phyloP scores from a whole-genome alignment of 1,140 invertebrate genomes.

The Pachyrhynchus sulphureomaculatus region DNA sequence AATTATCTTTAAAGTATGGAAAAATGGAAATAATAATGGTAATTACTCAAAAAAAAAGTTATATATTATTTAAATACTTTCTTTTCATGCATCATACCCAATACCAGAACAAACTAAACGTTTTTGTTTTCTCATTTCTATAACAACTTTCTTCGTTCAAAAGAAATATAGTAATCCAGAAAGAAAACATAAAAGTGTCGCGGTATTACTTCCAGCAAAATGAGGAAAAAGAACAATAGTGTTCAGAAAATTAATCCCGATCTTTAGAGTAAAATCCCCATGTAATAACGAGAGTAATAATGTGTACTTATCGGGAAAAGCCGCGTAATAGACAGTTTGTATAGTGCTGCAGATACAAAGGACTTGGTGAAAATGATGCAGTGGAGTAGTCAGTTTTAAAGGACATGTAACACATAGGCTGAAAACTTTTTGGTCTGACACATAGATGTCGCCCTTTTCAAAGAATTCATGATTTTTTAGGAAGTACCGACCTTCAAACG shows the following conservation, averaged over 20 bases:
- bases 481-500: no score
- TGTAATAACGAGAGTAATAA: slow-evolving; percentile 29
- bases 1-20: no score
- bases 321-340: slow-evolving; percentile 13
- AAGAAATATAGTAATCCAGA: slow-evolving; percentile 19
- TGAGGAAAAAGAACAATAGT: slow-evolving; percentile 8
- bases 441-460: no score
- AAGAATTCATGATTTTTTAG: background rate
- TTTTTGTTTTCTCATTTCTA: background rate
- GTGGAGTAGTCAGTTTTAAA: background rate
- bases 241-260: slow-evolving; percentile 3
- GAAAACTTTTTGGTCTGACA: no score
- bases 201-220: slow-evolving; percentile 1
- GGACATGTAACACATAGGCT: no score
- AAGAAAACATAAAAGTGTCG: slow-evolving; percentile 28
- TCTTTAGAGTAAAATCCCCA: slow-evolving; percentile 8
- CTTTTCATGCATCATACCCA: no score
- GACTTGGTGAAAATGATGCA: background rate
- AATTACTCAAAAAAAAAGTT: no score
- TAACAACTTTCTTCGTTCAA: background rate
- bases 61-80: no score
- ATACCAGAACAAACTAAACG: background rate
- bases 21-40: no score
- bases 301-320: slow-evolving; percentile 24
- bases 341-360: slow-evolving; percentile 13